Evolutionary conservation across 2,113 vertebrate species (phyloP).

Genomic region (Thunnus thynnus): DNA sequence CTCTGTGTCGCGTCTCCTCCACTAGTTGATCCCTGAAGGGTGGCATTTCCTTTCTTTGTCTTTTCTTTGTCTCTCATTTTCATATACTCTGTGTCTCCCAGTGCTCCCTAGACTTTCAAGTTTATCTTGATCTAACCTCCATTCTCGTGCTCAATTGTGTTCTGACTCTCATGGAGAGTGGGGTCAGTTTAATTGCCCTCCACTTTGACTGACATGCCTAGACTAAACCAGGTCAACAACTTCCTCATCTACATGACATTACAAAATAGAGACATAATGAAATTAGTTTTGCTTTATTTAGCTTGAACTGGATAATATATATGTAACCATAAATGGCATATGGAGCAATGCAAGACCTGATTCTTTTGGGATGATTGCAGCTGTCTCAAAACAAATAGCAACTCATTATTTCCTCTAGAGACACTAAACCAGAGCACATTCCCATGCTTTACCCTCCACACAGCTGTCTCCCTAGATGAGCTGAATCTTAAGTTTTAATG

Average conservation of each 20-base stretch:
- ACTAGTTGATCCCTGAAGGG: constrained; percentile 73
- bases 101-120: constrained; percentile 46
- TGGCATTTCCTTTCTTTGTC: constrained; percentile 58
- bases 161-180: constrained; percentile 37
- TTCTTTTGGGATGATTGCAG: constrained; percentile 5
- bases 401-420: constrained; percentile 35
- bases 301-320: constrained; percentile 26
- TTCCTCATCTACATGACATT: constrained; percentile 65
- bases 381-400: constrained; percentile 35
- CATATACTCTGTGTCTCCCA: constrained; percentile 65
- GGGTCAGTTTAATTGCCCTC: constrained; percentile 75
- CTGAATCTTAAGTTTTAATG: constrained; percentile 38
- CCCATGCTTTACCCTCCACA: constrained; percentile 15
- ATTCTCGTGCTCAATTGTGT: constrained; percentile 51
- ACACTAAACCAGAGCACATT: background rate
- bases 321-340: background rate
- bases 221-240: constrained; percentile 69
- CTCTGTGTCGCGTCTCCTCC: constrained; percentile 55
- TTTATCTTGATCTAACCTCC: constrained; percentile 63
- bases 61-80: constrained; percentile 75
- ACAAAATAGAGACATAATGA: constrained; percentile 58
- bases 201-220: constrained; percentile 70
- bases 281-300: constrained; percentile 56
- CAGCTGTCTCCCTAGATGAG: constrained; percentile 39
- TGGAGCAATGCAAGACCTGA: constrained; percentile 1